Evolutionary conservation across 1,140 invertebrate genomes (phyloP).

Genomic region (Ceratina australensis): DNA sequence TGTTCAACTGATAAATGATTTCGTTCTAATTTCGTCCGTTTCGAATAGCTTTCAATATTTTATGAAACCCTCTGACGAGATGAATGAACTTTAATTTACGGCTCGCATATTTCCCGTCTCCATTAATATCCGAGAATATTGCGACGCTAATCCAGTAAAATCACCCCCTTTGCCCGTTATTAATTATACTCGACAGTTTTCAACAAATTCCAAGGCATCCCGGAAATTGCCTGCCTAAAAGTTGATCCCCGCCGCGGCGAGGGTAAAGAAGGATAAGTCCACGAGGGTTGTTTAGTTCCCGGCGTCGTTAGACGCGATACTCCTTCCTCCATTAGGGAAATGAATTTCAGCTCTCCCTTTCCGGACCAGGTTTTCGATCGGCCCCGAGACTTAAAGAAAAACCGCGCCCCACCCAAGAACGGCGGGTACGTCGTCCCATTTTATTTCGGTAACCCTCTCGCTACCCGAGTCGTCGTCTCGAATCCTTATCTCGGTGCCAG

Average conservation of each 20-base stretch:
- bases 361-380: constrained; percentile 21
- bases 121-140: constrained; percentile 8
- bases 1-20: no score
- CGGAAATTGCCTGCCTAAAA: constrained; percentile 25
- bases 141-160: not conserved
- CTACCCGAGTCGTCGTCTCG: constrained; percentile 21
- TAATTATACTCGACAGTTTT: not conserved
- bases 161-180: constrained; percentile 5
- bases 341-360: constrained; percentile 60
- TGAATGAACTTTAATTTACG: no score
- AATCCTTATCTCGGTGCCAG: constrained; percentile 48
- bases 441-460: not conserved
- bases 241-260: not conserved
- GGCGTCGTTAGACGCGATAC: constrained; percentile 60
- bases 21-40: no score
- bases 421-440: not conserved
- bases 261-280: not conserved
- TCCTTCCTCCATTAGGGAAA: constrained; percentile 69
- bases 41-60: no score
- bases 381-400: constrained; percentile 25
- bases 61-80: no score
- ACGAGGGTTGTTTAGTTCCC: constrained; percentile 59
- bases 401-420: not conserved
- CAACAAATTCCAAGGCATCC: constrained; percentile 3
- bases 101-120: constrained; percentile 4